Base-by-base conservation (phyloP, 2,113 vertebrate genomes). In the Leiothrix lutea region DNA sequence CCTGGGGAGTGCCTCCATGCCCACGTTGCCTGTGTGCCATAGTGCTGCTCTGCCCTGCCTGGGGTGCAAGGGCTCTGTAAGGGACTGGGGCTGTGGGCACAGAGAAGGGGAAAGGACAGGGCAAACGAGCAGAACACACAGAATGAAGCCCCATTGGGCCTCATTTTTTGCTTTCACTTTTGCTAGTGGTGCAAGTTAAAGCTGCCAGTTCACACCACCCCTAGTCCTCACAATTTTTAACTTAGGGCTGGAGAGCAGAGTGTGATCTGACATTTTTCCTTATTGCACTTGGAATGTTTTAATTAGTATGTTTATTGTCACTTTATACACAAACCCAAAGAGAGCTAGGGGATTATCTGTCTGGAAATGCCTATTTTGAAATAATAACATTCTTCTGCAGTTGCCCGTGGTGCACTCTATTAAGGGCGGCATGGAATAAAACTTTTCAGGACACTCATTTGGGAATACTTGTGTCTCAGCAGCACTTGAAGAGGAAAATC, bases 391-490 rank as follows among this genome's bases (percentile, higher is more conserved):
- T 85, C 36, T 86, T 86, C 54, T 82, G 28, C 0, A 4, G 47
- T 85, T 77, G 36, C 56, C 62, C 1, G 1, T 65, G 79, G 79
- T 86, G 81, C 84, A 60, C 33, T 82, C 48, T 60, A 11, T 74
- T 91, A 90, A 72, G 36, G 25, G 14, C 11, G 4, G 23, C 31
- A 50, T 25, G 60, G 79, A 75, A 80, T 75, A 62, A 71, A 90
- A 82, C 48, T 82, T 92, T 75, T 65, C 62, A n/a, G 25, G 77
- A 26, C 4, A 6, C 21, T 92, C 40, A 38, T 94, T 90, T 90
- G 95, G 62, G 82, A 50, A 92, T 94, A 57, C 45, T 84, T 94
- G 47, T 83, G 51, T 86, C 86, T 89, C 56, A 70, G 91, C 83
- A 89, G 86, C 47, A 42, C 64, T 12, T 78, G 47, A 92, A 94